These are phyloP conservation scores for Electrona antarctica DNA, from an alignment of 2,113 vertebrate species.

Conservation along the genomic window DNA sequence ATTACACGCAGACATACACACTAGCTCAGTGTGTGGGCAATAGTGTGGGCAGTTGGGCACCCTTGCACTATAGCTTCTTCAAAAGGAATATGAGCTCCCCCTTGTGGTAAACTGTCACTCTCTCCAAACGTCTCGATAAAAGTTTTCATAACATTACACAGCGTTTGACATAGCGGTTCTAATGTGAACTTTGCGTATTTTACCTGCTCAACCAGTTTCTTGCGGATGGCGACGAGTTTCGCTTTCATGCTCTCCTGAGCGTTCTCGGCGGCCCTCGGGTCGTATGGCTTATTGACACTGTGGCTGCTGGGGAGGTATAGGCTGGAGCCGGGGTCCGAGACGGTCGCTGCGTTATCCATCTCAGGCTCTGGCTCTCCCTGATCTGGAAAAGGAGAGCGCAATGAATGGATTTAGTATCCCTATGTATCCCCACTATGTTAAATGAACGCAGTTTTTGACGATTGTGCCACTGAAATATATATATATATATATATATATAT, in stretches of 20 bases:
- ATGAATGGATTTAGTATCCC: background rate
- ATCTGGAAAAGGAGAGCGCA: constrained; percentile 54
- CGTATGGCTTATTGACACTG: constrained; percentile 70
- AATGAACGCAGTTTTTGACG: background rate
- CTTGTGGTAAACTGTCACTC: constrained; percentile 47
- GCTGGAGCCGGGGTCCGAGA: constrained; percentile 78
- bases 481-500: too few relatives aligned
- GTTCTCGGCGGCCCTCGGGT: constrained; percentile 80
- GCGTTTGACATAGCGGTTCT: background rate
- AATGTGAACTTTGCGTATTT: background rate
- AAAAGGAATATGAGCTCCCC: constrained; percentile 58
- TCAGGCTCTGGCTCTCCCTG: constrained; percentile 65
- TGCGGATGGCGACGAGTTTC: constrained; percentile 74
- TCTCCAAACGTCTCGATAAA: constrained; percentile 29
- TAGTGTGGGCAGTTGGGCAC: too few relatives aligned
- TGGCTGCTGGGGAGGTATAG: constrained; percentile 73
- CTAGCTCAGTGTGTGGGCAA: too few relatives aligned
- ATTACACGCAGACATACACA: background rate
- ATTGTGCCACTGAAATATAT: too few relatives aligned
- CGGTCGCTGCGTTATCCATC: constrained; percentile 77
- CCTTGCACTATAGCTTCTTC: too few relatives aligned
- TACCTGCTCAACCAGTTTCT: constrained; percentile 85
- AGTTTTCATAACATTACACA: constrained; percentile 52
- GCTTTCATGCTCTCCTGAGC: constrained; percentile 84
- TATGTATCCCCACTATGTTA: background rate